These are phyloP conservation scores for Temnothorax longispinosus DNA, from an alignment of 1,140 invertebrate species.

Conservation along the genomic window DNA sequence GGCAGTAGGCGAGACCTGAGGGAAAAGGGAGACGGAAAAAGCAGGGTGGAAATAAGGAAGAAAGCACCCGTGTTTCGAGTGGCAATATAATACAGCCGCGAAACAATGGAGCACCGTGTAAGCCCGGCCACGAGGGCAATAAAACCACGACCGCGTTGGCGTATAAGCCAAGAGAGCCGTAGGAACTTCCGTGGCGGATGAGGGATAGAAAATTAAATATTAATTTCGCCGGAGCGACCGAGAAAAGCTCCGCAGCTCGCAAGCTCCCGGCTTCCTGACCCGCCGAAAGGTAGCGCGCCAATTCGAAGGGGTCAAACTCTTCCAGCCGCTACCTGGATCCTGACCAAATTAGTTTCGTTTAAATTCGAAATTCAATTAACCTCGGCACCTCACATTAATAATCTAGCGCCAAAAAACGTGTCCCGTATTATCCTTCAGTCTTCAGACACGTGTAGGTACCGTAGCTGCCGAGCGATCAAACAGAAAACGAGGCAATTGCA, in stretches of 20 bases:
- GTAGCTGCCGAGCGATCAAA: conserved; percentile 9
- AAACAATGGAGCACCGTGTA: conserved; percentile 76
- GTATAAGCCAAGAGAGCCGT: conserved; percentile 77
- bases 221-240: conserved; percentile 76
- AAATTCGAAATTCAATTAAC: conserved; percentile 82
- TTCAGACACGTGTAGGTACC: background rate
- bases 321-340: conserved; percentile 44
- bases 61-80: conserved; percentile 74
- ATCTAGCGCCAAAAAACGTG: conserved; percentile 57
- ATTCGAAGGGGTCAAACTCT: conserved; percentile 68
- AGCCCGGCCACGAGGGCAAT: conserved; percentile 72
- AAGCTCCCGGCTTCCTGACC: conserved; percentile 70
- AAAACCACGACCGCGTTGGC: conserved; percentile 73
- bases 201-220: conserved; percentile 83
- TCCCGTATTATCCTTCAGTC: background rate
- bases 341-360: conserved; percentile 68
- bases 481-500: background rate
- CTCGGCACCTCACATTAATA: conserved; percentile 77
- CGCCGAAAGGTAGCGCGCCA: conserved; percentile 49
- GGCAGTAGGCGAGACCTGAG: background rate
- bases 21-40: conserved; percentile 51
- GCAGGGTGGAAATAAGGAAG: conserved; percentile 57
- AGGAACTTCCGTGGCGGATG: conserved; percentile 76
- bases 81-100: conserved; percentile 78
- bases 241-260: conserved; percentile 76